Conservation (phyloP, 2,113 vertebrate genomes). For the Anser brachyrhynchus region DNA sequence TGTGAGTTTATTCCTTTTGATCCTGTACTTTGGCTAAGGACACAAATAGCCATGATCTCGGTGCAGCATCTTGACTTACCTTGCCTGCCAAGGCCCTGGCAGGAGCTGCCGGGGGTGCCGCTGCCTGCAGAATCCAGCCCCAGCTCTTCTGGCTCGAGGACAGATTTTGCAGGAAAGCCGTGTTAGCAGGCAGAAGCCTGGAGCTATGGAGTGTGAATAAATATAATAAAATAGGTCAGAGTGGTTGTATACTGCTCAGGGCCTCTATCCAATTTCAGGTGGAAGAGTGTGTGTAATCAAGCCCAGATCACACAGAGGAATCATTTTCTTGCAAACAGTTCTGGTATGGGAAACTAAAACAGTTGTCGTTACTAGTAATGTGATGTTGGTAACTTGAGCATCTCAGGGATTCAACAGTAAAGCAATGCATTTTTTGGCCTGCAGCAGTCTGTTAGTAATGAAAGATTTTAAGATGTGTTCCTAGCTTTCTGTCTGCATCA, state of each 20-base stretch:
- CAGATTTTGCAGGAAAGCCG: neutral
- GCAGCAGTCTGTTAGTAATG: neutral
- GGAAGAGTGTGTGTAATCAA: neutral
- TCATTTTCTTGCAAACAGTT: fast-evolving
- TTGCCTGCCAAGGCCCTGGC: neutral
- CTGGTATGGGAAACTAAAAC: fast-evolving
- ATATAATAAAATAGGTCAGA: neutral
- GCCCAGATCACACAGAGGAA: neutral
- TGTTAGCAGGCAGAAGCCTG: neutral
- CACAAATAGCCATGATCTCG: fast-evolving
- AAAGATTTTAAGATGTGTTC: neutral
- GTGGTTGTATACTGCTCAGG: neutral
- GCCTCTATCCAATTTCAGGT: fast-evolving
- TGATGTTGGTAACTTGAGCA: neutral
- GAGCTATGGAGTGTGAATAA: neutral
- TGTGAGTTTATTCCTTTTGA: neutral
- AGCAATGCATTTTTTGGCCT: neutral
- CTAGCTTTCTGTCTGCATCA: neutral
- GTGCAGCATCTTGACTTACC: neutral
- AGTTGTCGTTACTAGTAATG: neutral
- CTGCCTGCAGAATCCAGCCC: neutral
- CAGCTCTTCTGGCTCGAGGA: neutral
- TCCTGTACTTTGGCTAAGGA: neutral
- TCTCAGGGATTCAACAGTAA: neutral
- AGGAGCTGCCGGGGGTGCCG: neutral